Evolutionary conservation across 2,888 invertebrate species (phyloP), one percentile per base, ranked within the genome.

Genomic region (Unio pictorum): DNA sequence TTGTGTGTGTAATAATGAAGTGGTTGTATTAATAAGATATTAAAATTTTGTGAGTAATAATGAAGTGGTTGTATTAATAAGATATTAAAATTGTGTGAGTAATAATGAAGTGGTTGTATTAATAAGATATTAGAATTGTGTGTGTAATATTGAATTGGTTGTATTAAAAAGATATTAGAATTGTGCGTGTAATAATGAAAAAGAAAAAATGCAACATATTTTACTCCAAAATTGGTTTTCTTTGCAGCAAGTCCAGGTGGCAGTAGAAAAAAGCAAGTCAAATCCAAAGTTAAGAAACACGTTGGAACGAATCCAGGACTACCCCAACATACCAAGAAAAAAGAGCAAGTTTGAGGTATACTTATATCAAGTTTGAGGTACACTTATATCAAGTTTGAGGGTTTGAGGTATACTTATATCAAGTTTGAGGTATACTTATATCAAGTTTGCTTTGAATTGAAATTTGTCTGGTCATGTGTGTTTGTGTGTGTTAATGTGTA

Each of bases 261-360:
- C 94, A 7, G 89, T 94, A 26, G 92, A 93, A 55, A 92, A 92
- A 75, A 92, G 93, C 60, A 91, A 91, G 82, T 90, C 94, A 34
- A 92, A 93, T 5, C 91, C 91, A 0, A 91, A 92, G 61, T 91
- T 94, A 23, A 91, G 92, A 64, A 91, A 91, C 68, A 91, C 95
- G 57, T 92, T 96, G 58, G 92, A 94, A 78, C 92, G 91, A 5
- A 92, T 96, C 64, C 93, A 94, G 67, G 93, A 92, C 66, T 93
- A 93, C 85, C 93, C 94, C 59, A 97, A 97, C 87, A 94, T 96
- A 80, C 97, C 97, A 6, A 92, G 96, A 30, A 97, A 96, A 89
- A 95, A 95, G 89, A 92, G 92, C 0, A 96, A 96, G 88, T 97
- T 96, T 83, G 82, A 89, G 88, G 91, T 91, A 80, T 28, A 62